Evolutionary conservation across 2,888 invertebrate species (phyloP), one percentile per base, ranked within the genome.

Genomic region (Chymomyza fuscimana): DNA sequence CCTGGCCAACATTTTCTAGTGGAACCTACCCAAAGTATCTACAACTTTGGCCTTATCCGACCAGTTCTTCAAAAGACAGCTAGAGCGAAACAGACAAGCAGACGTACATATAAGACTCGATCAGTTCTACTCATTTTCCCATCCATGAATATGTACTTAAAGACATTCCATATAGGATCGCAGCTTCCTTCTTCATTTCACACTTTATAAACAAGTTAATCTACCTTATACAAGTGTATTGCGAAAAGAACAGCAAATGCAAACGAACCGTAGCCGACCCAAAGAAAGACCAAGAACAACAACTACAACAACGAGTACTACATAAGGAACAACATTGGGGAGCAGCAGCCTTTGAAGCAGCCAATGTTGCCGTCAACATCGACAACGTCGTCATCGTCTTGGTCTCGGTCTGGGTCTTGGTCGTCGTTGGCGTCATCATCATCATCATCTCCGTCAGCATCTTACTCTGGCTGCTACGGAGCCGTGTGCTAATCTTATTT

Each of bases 401-500:
- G 12, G 12, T 12, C 40, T 46, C 40, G 40, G 10, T 46, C 40
- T 46, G 40, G 40, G 40, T 46, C 40, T 46, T 46, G 40, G 54
- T 9, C 54, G 22, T 16, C 54, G 6, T 22, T 10, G 22, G 54
- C 54, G 2, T 10, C 54, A 5, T n/a, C 36, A 29, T 36, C 61
- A 65, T 52, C 46, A 59, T 63, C 63, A 65, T 52, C 46, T 50
- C 22, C 32, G 9, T n/a, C 50, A 46, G 4, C 32, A 68, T 56
- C 65, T 72, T 64, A 63, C 25, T 3, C 54, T 19, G 19, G 61
- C 32, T 72, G 77, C 63, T 68, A 78, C 67, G 82, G 86, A 83
- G 86, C 87, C 12, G 81, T 81, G 86, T 81, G 88, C 86, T 86
- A 86, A 86, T 86, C 86, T 86, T 79, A 86, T 87, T 86, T 86